phyloP scores from a whole-genome alignment of 1,140 invertebrate genomes.

The Drosophila lacteicornis region DNA sequence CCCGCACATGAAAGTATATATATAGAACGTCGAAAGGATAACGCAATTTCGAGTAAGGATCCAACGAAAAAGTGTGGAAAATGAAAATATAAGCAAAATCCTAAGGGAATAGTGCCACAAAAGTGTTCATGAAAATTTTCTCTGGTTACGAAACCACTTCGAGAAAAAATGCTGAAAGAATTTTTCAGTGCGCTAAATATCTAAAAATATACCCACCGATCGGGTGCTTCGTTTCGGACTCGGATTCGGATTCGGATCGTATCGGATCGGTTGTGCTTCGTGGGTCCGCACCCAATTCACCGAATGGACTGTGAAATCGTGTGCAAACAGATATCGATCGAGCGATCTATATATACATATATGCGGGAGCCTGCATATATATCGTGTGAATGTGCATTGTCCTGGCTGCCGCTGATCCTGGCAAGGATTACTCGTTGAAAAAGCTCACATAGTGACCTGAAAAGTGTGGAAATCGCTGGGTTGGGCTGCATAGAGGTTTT shows the following conservation, averaged over 20 bases:
- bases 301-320: conserved; percentile 76
- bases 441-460: neutral
- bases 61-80: conserved; percentile 45
- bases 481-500: conserved; percentile 31
- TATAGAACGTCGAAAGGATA: conserved; percentile 80
- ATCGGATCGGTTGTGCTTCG: conserved; percentile 48
- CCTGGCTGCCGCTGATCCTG: conserved; percentile 51
- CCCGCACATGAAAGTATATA: conserved; percentile 61
- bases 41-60: conserved; percentile 73
- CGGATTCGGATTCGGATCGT: conserved; percentile 47
- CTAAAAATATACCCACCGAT: conserved; percentile 73
- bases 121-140: conserved; percentile 67
- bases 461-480: conserved; percentile 14
- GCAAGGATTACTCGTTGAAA: conserved; percentile 45
- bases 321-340: conserved; percentile 58
- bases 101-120: conserved; percentile 26
- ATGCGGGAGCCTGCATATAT: conserved; percentile 16
- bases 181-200: conserved; percentile 84
- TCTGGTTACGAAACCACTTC: conserved; percentile 83
- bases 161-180: conserved; percentile 75
- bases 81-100: conserved; percentile 49
- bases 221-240: conserved; percentile 52
- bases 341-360: conserved; percentile 53
- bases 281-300: conserved; percentile 79
- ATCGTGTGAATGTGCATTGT: conserved; percentile 52